Evolutionary conservation across 2,797 vertebrate genomes (phyloP).

Genomic region (Pangasius macronema): DNA sequence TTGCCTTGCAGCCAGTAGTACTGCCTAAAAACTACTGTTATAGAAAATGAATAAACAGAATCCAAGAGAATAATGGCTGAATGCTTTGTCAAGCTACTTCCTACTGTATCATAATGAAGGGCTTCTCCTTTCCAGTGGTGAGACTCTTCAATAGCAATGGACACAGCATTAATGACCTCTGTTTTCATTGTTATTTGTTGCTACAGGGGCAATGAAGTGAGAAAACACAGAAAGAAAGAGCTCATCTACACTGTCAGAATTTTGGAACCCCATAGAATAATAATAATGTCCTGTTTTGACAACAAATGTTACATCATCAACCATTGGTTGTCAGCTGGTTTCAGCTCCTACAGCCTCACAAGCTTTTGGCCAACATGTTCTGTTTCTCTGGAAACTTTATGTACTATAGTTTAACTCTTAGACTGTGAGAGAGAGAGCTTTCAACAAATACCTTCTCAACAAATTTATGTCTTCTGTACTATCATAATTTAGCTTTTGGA

Average conservation of each 20-base stretch:
- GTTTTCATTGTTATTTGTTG: neutral
- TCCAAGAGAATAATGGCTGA: neutral
- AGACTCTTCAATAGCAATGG: conserved; percentile 1
- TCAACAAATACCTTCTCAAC: neutral
- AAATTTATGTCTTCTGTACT: neutral
- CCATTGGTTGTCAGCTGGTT: neutral
- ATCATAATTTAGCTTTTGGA: neutral
- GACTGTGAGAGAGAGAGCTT: neutral
- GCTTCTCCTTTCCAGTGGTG: neutral
- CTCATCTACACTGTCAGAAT: conserved; percentile 10
- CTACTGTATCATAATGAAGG: neutral
- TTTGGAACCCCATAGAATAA: conserved; percentile 9
- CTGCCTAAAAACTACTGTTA: neutral
- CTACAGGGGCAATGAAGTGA: conserved; percentile 3
- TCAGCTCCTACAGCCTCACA: neutral
- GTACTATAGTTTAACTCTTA: neutral
- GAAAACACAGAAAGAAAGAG: neutral
- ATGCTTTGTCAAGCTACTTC: neutral
- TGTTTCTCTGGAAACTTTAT: neutral
- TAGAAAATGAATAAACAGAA: neutral
- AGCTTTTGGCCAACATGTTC: neutral
- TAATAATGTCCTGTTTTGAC: conserved; percentile 13
- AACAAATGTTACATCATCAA: neutral
- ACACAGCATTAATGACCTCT: conserved; percentile 8
- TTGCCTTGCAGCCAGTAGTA: neutral